Conservation (phyloP, 2,888 invertebrate species). For the Pollenia labialis region DNA sequence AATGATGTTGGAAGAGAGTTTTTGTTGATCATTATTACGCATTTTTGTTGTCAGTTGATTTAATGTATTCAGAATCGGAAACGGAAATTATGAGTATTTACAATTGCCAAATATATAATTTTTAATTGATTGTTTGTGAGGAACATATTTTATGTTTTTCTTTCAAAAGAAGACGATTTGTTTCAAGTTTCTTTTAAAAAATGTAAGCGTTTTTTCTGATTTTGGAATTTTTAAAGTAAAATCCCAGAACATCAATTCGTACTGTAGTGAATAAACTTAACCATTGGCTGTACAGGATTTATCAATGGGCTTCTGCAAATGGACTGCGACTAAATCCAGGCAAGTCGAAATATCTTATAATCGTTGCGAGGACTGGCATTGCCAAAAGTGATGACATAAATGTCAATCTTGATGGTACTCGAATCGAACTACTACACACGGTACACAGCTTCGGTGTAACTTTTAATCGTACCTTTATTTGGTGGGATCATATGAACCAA, state of each 20-base stretch:
- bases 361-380: neutral
- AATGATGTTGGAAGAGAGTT: slow-evolving; percentile 10
- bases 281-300: neutral
- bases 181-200: too few relatives aligned
- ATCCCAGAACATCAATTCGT: neutral
- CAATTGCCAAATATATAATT: slow-evolving; percentile 15
- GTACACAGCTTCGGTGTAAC: neutral
- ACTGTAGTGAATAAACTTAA: neutral
- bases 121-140: slow-evolving; percentile 7
- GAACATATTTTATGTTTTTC: neutral
- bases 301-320: neutral
- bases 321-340: neutral
- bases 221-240: too few relatives aligned
- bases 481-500: too few relatives aligned
- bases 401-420: neutral
- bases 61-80: slow-evolving; percentile 60
- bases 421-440: neutral
- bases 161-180: too few relatives aligned
- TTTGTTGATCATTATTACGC: slow-evolving; percentile 24
- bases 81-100: slow-evolving; percentile 65
- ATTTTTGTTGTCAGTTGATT: slow-evolving; percentile 31
- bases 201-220: too few relatives aligned
- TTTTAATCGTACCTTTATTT: too few relatives aligned
- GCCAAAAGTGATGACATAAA: neutral
- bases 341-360: too few relatives aligned